A percentile compares a stretch with the other conserved stretches of the same genome.
phyloP scores from a whole-genome alignment of 2,113 vertebrate species.

The Arizona elegans region DNA sequence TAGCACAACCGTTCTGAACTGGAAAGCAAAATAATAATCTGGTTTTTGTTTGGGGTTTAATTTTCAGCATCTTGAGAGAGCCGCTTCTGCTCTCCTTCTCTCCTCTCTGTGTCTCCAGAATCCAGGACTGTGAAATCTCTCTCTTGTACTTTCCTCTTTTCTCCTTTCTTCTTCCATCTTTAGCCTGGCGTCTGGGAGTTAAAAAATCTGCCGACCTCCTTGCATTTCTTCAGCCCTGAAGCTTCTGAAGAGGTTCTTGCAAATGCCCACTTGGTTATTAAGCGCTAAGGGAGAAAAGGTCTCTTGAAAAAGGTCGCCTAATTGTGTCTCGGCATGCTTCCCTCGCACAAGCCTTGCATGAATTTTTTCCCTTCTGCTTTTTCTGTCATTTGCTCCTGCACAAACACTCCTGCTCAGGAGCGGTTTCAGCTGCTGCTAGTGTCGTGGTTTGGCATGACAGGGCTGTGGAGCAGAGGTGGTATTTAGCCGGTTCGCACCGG shows the following conservation, averaged over 20 bases:
- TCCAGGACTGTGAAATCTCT: slow-evolving; percentile 24
- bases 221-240: slow-evolving; percentile 61
- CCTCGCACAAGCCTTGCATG: not conserved
- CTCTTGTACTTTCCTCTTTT: slow-evolving; percentile 37
- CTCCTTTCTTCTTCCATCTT: slow-evolving; percentile 53
- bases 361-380: not conserved
- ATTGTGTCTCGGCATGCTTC: slow-evolving; percentile 29
- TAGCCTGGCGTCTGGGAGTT: slow-evolving; percentile 59
- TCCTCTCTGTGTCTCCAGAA: not conserved
- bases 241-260: slow-evolving; percentile 56
- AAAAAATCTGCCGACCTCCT: slow-evolving; percentile 58
- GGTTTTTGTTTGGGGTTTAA: not conserved
- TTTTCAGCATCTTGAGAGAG: not conserved
- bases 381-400: not conserved
- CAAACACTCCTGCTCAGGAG: slow-evolving; percentile 14
- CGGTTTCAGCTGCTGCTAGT: not conserved
- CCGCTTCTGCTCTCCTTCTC: not conserved
- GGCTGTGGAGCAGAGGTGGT: not conserved
- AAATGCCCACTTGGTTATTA: slow-evolving; percentile 13
- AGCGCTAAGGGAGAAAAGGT: not conserved
- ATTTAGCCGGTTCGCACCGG: no score
- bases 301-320: not conserved
- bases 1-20: no score
- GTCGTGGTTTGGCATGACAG: not conserved
- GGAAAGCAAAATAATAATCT: not conserved